Evolutionary conservation across 2,888 invertebrate genomes (phyloP).

Genomic region (Chrysotoxum bicinctum): DNA sequence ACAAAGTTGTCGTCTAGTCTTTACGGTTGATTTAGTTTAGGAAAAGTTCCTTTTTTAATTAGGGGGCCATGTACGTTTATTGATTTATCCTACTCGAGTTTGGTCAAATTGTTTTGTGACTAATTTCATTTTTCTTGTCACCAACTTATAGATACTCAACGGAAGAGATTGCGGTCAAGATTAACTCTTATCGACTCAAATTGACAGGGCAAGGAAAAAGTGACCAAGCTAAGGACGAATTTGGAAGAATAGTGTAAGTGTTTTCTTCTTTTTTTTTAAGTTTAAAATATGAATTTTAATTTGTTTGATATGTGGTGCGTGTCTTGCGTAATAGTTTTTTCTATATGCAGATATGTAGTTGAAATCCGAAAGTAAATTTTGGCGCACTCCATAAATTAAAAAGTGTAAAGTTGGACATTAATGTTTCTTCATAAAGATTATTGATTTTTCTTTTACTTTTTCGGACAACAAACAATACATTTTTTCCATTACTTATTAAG

Average conservation of each 20-base stretch:
- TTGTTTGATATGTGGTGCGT: background rate
- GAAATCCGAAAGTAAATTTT: background rate
- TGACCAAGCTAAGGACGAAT: conserved; percentile 89
- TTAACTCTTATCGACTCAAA: conserved; percentile 93
- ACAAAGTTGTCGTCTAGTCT: conserved; percentile 14
- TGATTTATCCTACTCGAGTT: conserved; percentile 27
- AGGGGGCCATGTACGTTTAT: conserved; percentile 37
- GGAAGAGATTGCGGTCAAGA: conserved; percentile 93
- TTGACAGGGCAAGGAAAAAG: conserved; percentile 86
- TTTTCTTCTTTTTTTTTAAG: conserved; percentile 8
- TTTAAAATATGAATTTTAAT: background rate
- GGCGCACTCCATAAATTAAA: background rate
- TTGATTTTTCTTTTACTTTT: conserved; percentile 6
- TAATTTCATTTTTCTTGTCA: conserved; percentile 57
- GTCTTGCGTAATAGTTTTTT: conserved; percentile 49
- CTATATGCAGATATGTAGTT: background rate
- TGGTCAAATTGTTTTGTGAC: conserved; percentile 40
- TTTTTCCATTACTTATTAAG: too few species aligned
- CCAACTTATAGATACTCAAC: conserved; percentile 88
- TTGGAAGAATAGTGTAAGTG: conserved; percentile 91
- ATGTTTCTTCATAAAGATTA: background rate
- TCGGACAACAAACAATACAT: background rate
- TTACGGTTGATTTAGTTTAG: background rate
- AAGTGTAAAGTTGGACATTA: background rate
- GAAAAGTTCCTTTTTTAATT: background rate